These are phyloP conservation scores for Cyprinella venusta DNA, from an alignment of 2,797 vertebrate species.

Conservation along the genomic window DNA sequence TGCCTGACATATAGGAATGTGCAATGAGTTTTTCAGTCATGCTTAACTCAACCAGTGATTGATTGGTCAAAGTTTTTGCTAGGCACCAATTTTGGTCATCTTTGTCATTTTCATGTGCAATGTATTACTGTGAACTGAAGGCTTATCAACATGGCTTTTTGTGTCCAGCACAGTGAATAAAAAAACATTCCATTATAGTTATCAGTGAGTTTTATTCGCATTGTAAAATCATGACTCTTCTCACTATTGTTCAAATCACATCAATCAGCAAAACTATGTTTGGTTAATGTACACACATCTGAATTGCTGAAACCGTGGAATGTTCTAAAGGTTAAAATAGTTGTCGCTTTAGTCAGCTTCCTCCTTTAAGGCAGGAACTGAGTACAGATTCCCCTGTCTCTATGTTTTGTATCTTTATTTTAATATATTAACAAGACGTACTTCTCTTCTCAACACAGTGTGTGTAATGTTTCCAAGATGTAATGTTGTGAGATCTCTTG, in stretches of 20 bases:
- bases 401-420: not conserved
- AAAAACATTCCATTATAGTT: conserved; percentile 55
- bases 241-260: not conserved
- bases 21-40: conserved; percentile 55
- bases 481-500: no score
- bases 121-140: conserved; percentile 52
- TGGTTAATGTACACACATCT: conserved; percentile 35
- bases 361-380: conserved; percentile 5
- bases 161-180: conserved; percentile 59
- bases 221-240: not conserved
- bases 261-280: not conserved
- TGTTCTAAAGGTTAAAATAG: conserved; percentile 22
- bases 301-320: conserved; percentile 19
- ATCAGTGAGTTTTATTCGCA: not conserved
- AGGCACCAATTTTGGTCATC: conserved; percentile 51
- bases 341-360: conserved; percentile 33
- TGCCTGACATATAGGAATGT: conserved; percentile 53
- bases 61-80: conserved; percentile 49
- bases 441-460: no score
- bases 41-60: conserved; percentile 52
- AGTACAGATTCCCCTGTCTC: not conserved
- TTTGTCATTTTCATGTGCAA: conserved; percentile 51
- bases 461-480: no score
- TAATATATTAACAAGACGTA: no score
- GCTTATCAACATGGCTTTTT: conserved; percentile 57